Percentiles rank a stretch among this genome's conserved stretches.
Conservation (phyloP, 2,888 invertebrate genomes). For the Aphrophora alni region DNA sequence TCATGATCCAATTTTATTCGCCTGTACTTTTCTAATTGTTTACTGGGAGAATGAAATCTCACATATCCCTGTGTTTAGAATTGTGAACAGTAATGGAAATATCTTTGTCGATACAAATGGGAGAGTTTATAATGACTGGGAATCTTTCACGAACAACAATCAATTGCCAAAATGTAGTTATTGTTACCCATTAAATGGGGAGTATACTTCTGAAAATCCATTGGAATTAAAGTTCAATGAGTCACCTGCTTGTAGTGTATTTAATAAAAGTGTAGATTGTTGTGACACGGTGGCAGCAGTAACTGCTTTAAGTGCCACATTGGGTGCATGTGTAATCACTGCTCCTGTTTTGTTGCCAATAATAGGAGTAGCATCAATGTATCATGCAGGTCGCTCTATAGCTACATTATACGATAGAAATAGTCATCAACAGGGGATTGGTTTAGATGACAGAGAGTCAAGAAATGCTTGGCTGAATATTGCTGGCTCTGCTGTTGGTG, state of each 20-base stretch:
- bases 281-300: constrained; percentile 12
- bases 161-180: constrained; percentile 26
- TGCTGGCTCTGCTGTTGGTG: constrained; percentile 23
- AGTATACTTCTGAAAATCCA: constrained; percentile 6
- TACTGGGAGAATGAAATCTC: background rate
- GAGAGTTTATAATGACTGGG: constrained; percentile 21
- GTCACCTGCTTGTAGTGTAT: constrained; percentile 15
- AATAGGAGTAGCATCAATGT: constrained; percentile 15
- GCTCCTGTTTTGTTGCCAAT: constrained; percentile 6
- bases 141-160: constrained; percentile 19
- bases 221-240: background rate
- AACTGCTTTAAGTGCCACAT: background rate
- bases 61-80: constrained; percentile 23
- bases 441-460: constrained; percentile 11
- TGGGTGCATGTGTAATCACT: constrained; percentile 3
- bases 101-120: constrained; percentile 23
- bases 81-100: background rate
- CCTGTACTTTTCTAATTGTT: constrained; percentile 26
- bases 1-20: constrained; percentile 18
- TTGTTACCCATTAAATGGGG: constrained; percentile 17
- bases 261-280: constrained; percentile 18
- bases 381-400: background rate
- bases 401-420: constrained; percentile 15
- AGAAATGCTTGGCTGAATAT: constrained; percentile 25
- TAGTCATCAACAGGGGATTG: constrained; percentile 20